These are phyloP conservation scores for Drosophila buzzatii DNA, from an alignment of 2,888 invertebrate species.

Conservation along the genomic window DNA sequence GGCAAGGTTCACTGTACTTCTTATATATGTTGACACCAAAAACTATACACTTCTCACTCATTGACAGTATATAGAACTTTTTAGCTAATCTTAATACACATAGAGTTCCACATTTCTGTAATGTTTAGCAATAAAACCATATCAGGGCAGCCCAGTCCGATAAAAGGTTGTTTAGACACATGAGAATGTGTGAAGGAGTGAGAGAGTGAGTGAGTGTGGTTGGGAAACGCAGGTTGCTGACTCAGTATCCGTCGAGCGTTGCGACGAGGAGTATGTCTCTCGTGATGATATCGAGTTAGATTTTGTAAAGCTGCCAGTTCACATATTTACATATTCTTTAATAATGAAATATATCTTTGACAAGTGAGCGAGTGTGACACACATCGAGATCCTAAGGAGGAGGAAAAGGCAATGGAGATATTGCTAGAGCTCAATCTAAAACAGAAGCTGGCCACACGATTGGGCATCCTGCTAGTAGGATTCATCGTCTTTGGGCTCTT, in stretches of 20 bases:
- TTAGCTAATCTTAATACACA: conserved; percentile 37
- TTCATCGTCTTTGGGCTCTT: conserved; percentile 59
- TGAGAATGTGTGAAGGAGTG: neutral
- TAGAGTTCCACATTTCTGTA: conserved; percentile 43
- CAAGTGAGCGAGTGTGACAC: conserved; percentile 49
- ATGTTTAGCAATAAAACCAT: conserved; percentile 32
- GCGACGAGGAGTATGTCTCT: neutral
- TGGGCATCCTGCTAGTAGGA: conserved; percentile 71
- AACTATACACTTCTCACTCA: no score
- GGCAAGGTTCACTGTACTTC: neutral
- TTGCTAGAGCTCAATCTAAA: conserved; percentile 80
- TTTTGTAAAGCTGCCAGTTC: conserved; percentile 18
- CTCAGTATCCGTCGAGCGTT: conserved; percentile 10
- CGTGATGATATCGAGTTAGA: conserved; percentile 35
- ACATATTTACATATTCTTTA: conserved; percentile 2
- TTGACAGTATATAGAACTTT: conserved; percentile 1
- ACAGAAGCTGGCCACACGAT: conserved; percentile 77
- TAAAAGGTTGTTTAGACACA: conserved; percentile 25
- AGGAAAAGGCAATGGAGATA: conserved; percentile 72
- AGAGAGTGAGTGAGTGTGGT: neutral
- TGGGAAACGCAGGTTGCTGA: neutral
- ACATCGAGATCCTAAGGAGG: conserved; percentile 31
- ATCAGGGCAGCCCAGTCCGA: conserved; percentile 34
- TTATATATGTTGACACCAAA: neutral
- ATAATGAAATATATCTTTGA: conserved; percentile 37